Conservation (phyloP, 2,888 invertebrate species). For the Yponomeuta evonymella region DNA sequence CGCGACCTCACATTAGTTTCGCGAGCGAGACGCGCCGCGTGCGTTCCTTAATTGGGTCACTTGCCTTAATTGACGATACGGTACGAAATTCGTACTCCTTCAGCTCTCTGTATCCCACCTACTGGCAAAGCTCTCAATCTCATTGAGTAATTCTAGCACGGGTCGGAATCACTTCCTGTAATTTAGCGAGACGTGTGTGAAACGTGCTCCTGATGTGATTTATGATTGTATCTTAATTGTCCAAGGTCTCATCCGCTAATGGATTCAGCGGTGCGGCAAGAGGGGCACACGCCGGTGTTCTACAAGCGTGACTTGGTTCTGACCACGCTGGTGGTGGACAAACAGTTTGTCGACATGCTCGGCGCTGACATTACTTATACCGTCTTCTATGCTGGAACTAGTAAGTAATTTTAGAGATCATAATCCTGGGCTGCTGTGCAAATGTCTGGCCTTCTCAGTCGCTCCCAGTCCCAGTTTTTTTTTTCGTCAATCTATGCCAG, state of each 20-base stretch:
- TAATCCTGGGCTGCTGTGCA: no score
- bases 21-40: constrained; percentile 35
- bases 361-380: constrained; percentile 73
- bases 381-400: constrained; percentile 77
- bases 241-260: constrained; percentile 80
- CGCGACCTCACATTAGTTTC: constrained; percentile 53
- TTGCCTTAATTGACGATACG: constrained; percentile 56
- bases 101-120: constrained; percentile 19
- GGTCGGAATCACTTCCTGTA: constrained; percentile 13
- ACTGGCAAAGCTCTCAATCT: constrained; percentile 10
- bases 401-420: constrained; percentile 48
- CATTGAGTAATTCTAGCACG: constrained; percentile 16
- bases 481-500: no score
- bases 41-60: constrained; percentile 66
- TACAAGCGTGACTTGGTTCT: constrained; percentile 78
- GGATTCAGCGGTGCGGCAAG: constrained; percentile 81
- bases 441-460: no score
- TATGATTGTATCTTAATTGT: constrained; percentile 4
- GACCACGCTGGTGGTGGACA: constrained; percentile 78
- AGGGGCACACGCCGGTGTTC: constrained; percentile 78
- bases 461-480: no score
- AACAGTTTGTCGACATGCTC: constrained; percentile 72
- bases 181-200: constrained; percentile 3
- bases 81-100: constrained; percentile 39
- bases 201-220: neutral